Percentiles rank a stretch among this genome's conserved stretches.
Evolutionary conservation across 2,113 vertebrate species (phyloP).

Genomic region (Clinocottus analis): DNA sequence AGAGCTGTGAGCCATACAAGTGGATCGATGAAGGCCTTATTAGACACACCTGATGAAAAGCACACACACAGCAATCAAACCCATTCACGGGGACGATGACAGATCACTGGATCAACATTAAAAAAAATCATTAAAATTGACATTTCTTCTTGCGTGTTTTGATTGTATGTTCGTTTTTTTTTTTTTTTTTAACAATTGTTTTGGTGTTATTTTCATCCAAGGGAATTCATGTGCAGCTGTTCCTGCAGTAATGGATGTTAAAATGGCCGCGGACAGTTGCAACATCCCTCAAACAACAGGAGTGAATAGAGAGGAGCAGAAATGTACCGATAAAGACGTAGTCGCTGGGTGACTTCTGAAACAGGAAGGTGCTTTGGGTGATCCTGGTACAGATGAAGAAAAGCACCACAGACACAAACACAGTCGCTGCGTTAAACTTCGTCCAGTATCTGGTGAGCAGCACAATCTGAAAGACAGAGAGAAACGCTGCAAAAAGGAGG

Average conservation of each 20-base stretch:
- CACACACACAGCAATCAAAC: conserved; percentile 33
- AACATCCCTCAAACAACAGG: neutral
- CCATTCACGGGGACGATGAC: neutral
- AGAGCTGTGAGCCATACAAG: conserved; percentile 85
- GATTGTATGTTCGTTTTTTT: neutral
- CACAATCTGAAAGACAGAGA: conserved; percentile 78
- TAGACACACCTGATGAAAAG: conserved; percentile 80
- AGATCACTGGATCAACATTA: conserved; percentile 11
- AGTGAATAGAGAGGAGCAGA: conserved; percentile 4
- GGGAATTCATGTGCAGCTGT: neutral
- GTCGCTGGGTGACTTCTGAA: conserved; percentile 72
- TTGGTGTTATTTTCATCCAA: neutral
- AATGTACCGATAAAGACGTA: conserved; percentile 88
- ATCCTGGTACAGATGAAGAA: conserved; percentile 82
- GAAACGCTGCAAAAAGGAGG: conserved; percentile 7
- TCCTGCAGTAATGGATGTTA: neutral
- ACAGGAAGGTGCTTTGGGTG: conserved; percentile 82
- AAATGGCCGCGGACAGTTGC: neutral
- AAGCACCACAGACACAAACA: conserved; percentile 79
- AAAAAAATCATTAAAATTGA: conserved; percentile 1
- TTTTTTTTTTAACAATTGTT: neutral
- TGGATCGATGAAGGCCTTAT: conserved; percentile 80
- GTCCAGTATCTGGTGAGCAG: conserved; percentile 90
- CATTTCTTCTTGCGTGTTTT: neutral
- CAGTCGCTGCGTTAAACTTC: conserved; percentile 63